A percentile compares a stretch with the other conserved stretches of the same genome.
Conservation (phyloP, 2,888 invertebrate species). For the Pocota personata region DNA sequence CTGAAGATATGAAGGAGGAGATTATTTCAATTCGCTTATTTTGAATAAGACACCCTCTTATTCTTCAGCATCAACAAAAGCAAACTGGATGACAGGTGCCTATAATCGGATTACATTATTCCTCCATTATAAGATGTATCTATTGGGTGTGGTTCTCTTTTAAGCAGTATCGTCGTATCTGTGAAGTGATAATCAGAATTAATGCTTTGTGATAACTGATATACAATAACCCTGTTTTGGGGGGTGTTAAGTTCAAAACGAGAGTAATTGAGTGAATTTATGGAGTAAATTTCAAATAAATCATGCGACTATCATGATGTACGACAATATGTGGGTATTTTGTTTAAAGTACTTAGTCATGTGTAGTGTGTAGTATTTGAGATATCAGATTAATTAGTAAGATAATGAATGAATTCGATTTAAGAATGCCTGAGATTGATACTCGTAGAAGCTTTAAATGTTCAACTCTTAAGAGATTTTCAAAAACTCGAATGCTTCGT, state of each 20-base stretch:
- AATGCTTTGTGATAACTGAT: conserved; percentile 23
- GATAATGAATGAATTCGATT: no score
- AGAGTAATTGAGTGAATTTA: conserved; percentile 35
- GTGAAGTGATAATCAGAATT: conserved; percentile 28
- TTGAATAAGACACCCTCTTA: background rate
- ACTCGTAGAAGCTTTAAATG: no score
- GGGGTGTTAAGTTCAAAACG: background rate
- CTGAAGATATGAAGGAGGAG: background rate
- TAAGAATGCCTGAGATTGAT: no score
- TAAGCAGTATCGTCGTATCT: conserved; percentile 2
- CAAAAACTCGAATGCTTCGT: no score
- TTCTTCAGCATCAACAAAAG: background rate
- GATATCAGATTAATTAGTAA: no score
- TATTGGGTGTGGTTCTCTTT: conserved; percentile 18
- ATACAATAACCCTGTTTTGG: background rate
- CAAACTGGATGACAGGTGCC: background rate
- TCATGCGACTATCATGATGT: background rate
- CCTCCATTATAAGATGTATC: conserved; percentile 31
- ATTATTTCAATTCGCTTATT: conserved; percentile 33
- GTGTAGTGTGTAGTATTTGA: no score
- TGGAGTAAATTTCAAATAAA: conserved; percentile 12
- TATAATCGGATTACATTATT: conserved; percentile 36
- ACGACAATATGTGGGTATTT: background rate
- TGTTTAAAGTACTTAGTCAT: background rate
- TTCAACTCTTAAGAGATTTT: no score